Percentiles rank a stretch among this genome's conserved stretches.
These are phyloP conservation scores for Seriola aureovittata DNA, from an alignment of 2,113 vertebrate genomes.

Conservation along the genomic window DNA sequence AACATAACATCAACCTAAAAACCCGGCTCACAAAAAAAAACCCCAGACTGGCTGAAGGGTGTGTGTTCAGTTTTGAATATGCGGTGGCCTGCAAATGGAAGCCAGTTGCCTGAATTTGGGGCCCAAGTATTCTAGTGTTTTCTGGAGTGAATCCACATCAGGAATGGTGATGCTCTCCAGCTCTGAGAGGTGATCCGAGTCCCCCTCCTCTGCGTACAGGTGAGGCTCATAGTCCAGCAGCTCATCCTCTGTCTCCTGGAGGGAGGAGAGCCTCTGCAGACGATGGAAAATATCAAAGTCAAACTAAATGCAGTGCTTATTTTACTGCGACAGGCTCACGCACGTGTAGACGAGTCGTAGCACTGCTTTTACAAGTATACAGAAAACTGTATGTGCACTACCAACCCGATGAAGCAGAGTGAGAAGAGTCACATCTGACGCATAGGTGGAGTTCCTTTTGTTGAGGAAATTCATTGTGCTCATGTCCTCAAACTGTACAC, in stretches of 20 bases:
- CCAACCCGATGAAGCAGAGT: slow-evolving; percentile 42
- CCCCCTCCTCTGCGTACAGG: slow-evolving; percentile 57
- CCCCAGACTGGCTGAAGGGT: neutral
- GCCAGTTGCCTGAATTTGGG: slow-evolving; percentile 58
- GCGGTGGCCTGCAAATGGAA: slow-evolving; percentile 43
- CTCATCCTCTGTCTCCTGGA: slow-evolving; percentile 13
- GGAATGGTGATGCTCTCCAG: slow-evolving; percentile 50
- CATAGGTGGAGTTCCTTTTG: neutral
- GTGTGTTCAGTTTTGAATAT: neutral
- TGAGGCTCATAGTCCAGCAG: slow-evolving; percentile 41
- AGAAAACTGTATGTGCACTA: neutral
- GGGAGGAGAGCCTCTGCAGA: slow-evolving; percentile 51
- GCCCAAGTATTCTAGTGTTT: slow-evolving; percentile 29
- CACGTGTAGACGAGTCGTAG: neutral
- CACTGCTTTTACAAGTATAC: neutral
- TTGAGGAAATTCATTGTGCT: neutral
- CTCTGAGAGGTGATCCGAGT: neutral
- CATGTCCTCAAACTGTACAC: slow-evolving; percentile 8
- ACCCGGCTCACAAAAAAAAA: neutral
- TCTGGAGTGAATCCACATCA: slow-evolving; percentile 21
- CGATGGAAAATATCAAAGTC: neutral
- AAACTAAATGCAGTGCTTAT: neutral
- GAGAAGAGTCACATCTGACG: neutral
- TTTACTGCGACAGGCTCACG: neutral
- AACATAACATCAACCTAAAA: neutral